Conservation (phyloP, 1,140 invertebrate species). For the Macrotrachela quadricornifera region DNA sequence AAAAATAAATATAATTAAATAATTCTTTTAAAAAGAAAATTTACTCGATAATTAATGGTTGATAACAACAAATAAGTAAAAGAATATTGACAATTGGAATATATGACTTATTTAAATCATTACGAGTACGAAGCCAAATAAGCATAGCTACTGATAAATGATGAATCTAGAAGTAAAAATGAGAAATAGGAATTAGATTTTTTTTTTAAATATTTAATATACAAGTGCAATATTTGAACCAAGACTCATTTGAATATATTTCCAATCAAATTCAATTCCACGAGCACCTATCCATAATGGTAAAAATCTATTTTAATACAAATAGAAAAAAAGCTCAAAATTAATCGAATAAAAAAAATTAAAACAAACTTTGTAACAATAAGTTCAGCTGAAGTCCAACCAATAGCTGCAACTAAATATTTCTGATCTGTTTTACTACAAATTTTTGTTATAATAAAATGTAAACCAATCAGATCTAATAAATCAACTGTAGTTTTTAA, state of each 20-base stretch:
- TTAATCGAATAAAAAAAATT: no score
- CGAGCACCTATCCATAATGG: constrained; percentile 77
- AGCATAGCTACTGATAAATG: constrained; percentile 65
- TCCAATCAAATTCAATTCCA: constrained; percentile 85
- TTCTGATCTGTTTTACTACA: constrained; percentile 62
- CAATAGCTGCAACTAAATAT: constrained; percentile 72
- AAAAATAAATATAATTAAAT: no score
- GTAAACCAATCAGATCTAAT: constrained; percentile 67
- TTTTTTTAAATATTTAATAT: constrained; percentile 11
- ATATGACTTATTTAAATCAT: constrained; percentile 51
- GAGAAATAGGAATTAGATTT: neutral
- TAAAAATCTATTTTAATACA: constrained; percentile 40
- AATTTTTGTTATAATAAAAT: constrained; percentile 63
- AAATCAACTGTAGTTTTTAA: constrained; percentile 76
- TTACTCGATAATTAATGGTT: constrained; percentile 53
- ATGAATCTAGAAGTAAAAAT: constrained; percentile 39
- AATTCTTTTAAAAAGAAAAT: no score
- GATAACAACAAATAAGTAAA: constrained; percentile 50
- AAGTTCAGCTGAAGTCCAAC: constrained; percentile 87
- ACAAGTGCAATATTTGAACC: constrained; percentile 79
- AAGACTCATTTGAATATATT: constrained; percentile 76
- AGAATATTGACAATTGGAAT: constrained; percentile 50
- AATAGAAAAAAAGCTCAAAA: neutral
- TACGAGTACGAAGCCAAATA: constrained; percentile 70
- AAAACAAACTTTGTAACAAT: constrained; percentile 40